phyloP scores from a whole-genome alignment of 2,888 invertebrate species.

The Danaus chrysippus region DNA sequence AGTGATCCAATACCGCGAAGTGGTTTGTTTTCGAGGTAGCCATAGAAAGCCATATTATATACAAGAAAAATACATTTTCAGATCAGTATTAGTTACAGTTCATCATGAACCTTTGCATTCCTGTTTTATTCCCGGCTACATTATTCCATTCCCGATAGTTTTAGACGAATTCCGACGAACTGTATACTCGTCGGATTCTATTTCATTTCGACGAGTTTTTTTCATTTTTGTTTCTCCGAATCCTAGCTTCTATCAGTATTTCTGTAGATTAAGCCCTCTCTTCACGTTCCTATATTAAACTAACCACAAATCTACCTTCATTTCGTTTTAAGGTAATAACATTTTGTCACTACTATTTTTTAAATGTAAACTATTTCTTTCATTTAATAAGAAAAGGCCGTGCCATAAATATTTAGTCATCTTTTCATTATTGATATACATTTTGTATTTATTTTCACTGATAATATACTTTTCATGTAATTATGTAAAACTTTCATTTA shows the following conservation, averaged over 20 bases:
- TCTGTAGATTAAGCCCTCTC: constrained; percentile 62
- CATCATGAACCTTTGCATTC: constrained; percentile 44
- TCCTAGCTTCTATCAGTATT: constrained; percentile 73
- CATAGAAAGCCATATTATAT: constrained; percentile 71
- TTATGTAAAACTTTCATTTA: constrained; percentile 15
- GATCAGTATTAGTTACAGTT: constrained; percentile 54
- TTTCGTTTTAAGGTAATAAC: constrained; percentile 13
- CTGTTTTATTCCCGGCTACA: constrained; percentile 40
- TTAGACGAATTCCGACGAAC: constrained; percentile 49
- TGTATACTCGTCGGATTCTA: constrained; percentile 23
- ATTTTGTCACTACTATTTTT: constrained; percentile 21
- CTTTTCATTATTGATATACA: constrained; percentile 34
- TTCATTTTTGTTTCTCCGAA: constrained; percentile 40
- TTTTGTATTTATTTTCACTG: constrained; percentile 28
- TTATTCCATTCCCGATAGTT: constrained; percentile 42
- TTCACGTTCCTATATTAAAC: constrained; percentile 62
- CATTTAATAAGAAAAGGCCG: constrained; percentile 39
- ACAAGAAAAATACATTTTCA: constrained; percentile 35
- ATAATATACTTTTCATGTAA: constrained; percentile 21
- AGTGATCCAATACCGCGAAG: constrained; percentile 53
- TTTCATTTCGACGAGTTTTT: constrained; percentile 13
- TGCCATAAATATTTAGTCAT: constrained; percentile 50
- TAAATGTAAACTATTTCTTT: constrained; percentile 23
- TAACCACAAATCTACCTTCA: constrained; percentile 13
- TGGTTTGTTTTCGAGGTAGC: constrained; percentile 75